Percentiles rank a stretch among this genome's conserved stretches.
Evolutionary conservation across 2,113 vertebrate species (phyloP).

Genomic region (Corythaixoides concolor): DNA sequence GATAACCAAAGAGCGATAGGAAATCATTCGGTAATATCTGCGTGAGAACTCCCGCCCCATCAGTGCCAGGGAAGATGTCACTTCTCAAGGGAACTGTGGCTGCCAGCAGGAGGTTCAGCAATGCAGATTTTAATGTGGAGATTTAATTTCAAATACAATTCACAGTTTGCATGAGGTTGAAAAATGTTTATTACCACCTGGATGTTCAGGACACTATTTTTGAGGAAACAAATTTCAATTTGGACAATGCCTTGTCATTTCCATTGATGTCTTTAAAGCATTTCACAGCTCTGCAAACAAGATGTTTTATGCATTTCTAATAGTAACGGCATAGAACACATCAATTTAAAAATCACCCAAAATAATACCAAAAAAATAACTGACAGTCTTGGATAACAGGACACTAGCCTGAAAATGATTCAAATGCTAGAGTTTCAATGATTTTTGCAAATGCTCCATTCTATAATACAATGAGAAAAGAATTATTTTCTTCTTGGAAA

Average conservation of each 20-base stretch:
- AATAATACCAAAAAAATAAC: background rate
- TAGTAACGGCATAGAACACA: background rate
- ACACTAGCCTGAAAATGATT: background rate
- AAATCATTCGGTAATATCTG: background rate
- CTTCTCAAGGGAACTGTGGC: slow-evolving; percentile 17
- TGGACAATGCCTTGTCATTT: slow-evolving; percentile 1
- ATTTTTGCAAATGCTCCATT: background rate
- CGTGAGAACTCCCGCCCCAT: background rate
- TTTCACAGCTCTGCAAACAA: background rate
- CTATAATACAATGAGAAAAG: background rate
- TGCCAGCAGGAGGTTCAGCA: background rate
- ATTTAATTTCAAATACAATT: slow-evolving; percentile 70
- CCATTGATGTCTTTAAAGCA: slow-evolving; percentile 23
- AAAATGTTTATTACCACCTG: slow-evolving; percentile 56
- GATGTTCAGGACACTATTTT: slow-evolving; percentile 35
- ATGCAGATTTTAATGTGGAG: slow-evolving; percentile 66
- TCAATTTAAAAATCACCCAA: background rate
- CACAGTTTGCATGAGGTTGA: slow-evolving; percentile 26
- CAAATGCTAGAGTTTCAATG: background rate
- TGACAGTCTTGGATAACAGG: background rate
- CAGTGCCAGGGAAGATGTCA: slow-evolving; percentile 36
- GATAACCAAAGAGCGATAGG: background rate
- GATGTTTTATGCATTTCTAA: background rate
- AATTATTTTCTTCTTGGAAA: background rate
- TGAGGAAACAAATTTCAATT: slow-evolving; percentile 59